Evolutionary conservation across 2,888 invertebrate genomes (phyloP).

Genomic region (Dolichomitus sp.): DNA sequence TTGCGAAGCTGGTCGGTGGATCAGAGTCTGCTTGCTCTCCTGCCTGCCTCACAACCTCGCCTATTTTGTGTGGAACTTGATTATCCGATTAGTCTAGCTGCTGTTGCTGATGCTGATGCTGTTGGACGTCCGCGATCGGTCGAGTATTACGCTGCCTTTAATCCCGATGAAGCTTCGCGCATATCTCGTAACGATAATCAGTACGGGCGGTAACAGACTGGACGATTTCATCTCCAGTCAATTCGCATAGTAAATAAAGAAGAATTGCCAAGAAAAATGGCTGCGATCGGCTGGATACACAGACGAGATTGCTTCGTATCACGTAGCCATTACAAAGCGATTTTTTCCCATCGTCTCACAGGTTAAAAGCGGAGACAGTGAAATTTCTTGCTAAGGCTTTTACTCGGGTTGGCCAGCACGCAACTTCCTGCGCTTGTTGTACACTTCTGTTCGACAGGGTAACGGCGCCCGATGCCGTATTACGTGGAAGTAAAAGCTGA

Average conservation of each 20-base stretch:
- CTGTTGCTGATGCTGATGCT: conserved; percentile 40
- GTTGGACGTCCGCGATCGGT: conserved; percentile 50
- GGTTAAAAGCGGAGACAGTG: conserved; percentile 40
- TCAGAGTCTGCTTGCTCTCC: conserved; percentile 50
- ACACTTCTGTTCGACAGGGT: conserved; percentile 3
- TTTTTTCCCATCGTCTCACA: conserved; percentile 49
- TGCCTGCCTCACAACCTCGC: conserved; percentile 43
- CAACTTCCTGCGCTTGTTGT: conserved; percentile 21
- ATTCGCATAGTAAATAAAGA: not conserved
- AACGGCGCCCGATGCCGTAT: conserved; percentile 28
- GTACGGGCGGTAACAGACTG: conserved; percentile 11
- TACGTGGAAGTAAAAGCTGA: conserved; percentile 12
- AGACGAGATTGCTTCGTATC: conserved; percentile 4
- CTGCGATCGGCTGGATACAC: not conserved
- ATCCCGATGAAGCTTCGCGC: conserved; percentile 43
- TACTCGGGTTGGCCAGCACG: conserved; percentile 43
- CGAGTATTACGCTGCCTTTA: conserved; percentile 58
- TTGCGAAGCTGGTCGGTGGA: conserved; percentile 64
- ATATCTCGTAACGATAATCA: conserved; percentile 54
- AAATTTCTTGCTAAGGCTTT: conserved; percentile 31
- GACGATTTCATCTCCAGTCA: not conserved
- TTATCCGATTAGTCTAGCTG: conserved; percentile 79
- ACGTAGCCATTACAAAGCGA: conserved; percentile 28
- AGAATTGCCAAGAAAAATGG: not conserved
- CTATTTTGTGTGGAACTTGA: conserved; percentile 76